Percentiles rank a stretch among this genome's conserved stretches.
Conservation (phyloP, 2,888 invertebrate species). For the Xanthorhoe designata region DNA sequence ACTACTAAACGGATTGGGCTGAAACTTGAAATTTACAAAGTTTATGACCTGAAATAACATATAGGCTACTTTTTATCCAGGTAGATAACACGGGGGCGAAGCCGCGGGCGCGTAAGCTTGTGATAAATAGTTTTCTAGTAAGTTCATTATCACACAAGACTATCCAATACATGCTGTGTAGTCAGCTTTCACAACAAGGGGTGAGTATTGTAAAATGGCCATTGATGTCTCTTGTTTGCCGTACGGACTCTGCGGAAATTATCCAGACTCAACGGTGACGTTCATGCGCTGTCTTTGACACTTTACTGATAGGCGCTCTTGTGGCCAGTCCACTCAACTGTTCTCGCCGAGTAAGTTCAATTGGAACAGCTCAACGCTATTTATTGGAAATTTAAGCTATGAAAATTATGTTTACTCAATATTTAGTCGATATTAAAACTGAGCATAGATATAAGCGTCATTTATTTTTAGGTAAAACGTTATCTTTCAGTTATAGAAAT, state of each 20-base stretch:
- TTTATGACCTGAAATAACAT: no score
- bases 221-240: slow-evolving; percentile 28
- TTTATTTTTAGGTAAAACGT: no score
- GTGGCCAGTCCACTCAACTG: background rate
- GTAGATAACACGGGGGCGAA: no score
- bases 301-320: background rate
- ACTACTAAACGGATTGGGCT: no score
- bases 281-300: slow-evolving; percentile 19
- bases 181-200: background rate
- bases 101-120: no score
- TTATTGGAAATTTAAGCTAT: background rate
- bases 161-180: background rate
- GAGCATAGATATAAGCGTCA: no score
- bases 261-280: slow-evolving; percentile 8
- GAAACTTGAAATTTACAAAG: no score
- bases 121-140: no score
- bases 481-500: no score
- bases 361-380: background rate
- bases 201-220: slow-evolving; percentile 20
- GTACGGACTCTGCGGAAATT: slow-evolving; percentile 23
- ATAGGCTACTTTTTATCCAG: no score
- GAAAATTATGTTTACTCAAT: background rate
- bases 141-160: slow-evolving; percentile 11
- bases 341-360: background rate
- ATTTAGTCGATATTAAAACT: no score